Percentiles rank a stretch among this genome's conserved stretches.
Conservation (phyloP, 2,888 invertebrate species). For the Empis stercorea region DNA sequence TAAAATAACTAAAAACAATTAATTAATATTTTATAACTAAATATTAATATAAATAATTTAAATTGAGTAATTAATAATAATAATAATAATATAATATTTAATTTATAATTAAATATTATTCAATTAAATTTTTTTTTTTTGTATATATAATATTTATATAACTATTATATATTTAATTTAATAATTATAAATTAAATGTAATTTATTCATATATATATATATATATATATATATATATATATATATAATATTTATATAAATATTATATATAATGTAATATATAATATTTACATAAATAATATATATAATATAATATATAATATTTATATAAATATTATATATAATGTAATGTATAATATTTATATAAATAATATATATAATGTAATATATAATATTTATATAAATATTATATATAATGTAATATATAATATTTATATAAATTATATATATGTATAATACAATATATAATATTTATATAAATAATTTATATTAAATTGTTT, state of each 20-base stretch:
- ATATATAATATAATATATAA: constrained; percentile 3
- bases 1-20: no score
- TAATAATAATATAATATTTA: not conserved
- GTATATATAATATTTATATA: constrained; percentile 4
- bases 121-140: constrained; percentile 8
- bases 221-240: constrained; percentile 34
- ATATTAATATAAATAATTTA: not conserved
- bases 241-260: constrained; percentile 21
- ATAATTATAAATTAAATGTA: no score
- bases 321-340: constrained; percentile 3
- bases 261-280: constrained; percentile 9
- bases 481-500: constrained; percentile 4
- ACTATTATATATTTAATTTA: constrained; percentile 23
- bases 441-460: constrained; percentile 9
- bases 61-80: not conserved
- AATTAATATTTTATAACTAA: no score
- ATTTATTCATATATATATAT: no score
- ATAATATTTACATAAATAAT: constrained; percentile 9
- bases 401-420: constrained; percentile 9
- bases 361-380: not conserved
- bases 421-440: constrained; percentile 9
- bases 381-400: constrained; percentile 7
- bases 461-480: constrained; percentile 7
- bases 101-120: constrained; percentile 11
- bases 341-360: constrained; percentile 4